These are phyloP conservation scores for Taxidea taxus DNA, from an alignment of 2,113 vertebrate genomes.

Conservation along the genomic window DNA sequence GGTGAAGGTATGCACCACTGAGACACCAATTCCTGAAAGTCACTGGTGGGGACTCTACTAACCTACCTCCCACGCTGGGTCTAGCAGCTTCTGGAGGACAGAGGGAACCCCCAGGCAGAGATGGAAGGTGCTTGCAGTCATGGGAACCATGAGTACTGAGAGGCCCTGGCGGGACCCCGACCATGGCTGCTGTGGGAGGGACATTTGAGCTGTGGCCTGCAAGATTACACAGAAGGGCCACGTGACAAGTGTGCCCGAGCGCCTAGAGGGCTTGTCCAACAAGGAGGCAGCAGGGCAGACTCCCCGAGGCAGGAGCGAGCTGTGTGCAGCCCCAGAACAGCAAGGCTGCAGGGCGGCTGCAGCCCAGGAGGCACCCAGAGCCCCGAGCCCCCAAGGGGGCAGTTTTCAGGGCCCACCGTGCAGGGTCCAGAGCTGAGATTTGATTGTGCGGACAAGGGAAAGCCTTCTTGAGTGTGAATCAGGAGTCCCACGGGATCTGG, in stretches of 20 bases:
- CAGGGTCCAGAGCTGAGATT: neutral
- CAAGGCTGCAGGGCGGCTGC: too few species aligned
- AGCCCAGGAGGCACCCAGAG: neutral
- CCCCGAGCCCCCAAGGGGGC: accelerated
- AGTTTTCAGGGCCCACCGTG: accelerated
- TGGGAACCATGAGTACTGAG: neutral
- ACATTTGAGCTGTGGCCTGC: neutral
- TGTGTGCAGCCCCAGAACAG: accelerated
- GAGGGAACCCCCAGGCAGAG: neutral
- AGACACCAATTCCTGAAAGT: neutral
- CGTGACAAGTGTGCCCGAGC: neutral
- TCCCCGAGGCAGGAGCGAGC: neutral
- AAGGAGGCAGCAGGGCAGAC: too few species aligned
- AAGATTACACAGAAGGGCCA: neutral
- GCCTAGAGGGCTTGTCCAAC: accelerated
- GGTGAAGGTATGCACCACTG: accelerated
- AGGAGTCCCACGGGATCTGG: neutral
- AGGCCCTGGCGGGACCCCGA: accelerated
- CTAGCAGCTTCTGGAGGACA: neutral
- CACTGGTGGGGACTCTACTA: neutral
- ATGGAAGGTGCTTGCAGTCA: neutral
- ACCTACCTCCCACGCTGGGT: neutral
- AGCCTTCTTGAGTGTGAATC: neutral
- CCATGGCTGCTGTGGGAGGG: neutral
- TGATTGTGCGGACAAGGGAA: accelerated